Conservation (phyloP, 2,113 vertebrate species). For the Hippocampus abdominalis region DNA sequence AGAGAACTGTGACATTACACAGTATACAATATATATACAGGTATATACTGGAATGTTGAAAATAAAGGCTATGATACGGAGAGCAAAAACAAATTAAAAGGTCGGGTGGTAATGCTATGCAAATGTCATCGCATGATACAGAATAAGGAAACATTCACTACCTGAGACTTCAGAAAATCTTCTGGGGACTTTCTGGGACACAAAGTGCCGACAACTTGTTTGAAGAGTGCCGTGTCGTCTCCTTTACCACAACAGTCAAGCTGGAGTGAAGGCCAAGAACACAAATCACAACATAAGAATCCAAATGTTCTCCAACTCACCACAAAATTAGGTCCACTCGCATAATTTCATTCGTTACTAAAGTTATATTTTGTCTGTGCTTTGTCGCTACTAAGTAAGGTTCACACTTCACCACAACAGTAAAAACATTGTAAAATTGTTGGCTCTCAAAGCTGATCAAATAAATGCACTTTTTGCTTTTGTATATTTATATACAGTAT, state of each 20-base stretch:
- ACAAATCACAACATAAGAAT: not conserved
- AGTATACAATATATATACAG: no score
- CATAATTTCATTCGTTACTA: not conserved
- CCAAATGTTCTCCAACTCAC: not conserved
- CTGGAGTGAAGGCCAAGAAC: conserved; percentile 29
- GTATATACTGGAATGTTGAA: no score
- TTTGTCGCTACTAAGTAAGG: not conserved
- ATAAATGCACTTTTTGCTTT: not conserved
- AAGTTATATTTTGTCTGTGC: not conserved
- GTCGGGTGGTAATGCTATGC: no score
- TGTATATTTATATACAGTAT: not conserved
- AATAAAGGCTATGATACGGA: no score
- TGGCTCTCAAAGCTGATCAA: not conserved
- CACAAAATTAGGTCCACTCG: not conserved
- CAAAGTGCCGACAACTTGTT: conserved; percentile 41
- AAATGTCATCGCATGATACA: no score
- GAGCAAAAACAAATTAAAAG: no score
- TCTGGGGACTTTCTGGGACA: conserved; percentile 52
- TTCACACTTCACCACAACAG: no score
- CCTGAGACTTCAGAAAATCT: conserved; percentile 38
- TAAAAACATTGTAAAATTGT: not conserved
- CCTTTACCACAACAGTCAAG: conserved; percentile 79
- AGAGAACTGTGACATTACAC: no score
- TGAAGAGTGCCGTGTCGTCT: conserved; percentile 26
- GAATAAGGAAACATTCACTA: conserved; percentile 6